phyloP scores from a whole-genome alignment of 2,113 vertebrate species.

The Halichoerus grypus region DNA sequence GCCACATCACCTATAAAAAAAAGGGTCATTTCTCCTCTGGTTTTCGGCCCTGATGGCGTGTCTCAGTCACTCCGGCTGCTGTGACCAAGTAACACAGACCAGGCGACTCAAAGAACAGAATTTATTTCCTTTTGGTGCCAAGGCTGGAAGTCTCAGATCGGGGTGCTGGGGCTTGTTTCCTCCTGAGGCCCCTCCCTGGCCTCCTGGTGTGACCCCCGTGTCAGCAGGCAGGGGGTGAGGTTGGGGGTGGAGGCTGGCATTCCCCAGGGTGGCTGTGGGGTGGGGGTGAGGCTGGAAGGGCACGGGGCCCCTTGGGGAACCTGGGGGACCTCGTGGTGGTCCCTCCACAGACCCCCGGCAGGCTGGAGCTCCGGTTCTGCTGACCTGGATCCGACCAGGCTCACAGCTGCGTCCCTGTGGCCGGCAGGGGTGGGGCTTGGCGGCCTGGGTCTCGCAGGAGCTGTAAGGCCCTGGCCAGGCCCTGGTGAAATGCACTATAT shows the following conservation, averaged over 20 bases:
- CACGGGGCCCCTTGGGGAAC: neutral
- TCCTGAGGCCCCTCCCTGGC: neutral
- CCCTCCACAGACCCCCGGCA: accelerated
- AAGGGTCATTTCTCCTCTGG: accelerated
- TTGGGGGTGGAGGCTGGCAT: neutral
- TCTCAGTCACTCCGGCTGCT: neutral
- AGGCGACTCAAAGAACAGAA: neutral
- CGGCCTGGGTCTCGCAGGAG: accelerated
- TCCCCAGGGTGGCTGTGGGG: too few species aligned
- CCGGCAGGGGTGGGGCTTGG: neutral
- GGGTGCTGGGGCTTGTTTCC: neutral
- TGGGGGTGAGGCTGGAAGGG: neutral
- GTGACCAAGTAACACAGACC: too few species aligned
- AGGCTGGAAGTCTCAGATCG: neutral
- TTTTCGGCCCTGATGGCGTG: too few species aligned
- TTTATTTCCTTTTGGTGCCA: accelerated
- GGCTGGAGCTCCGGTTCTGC: neutral
- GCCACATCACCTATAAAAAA: neutral
- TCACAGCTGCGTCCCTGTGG: neutral
- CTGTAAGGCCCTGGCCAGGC: neutral
- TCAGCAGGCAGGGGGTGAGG: neutral
- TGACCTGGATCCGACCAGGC: neutral
- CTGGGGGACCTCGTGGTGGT: neutral
- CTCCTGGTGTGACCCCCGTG: accelerated
- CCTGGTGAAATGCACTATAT: constrained; percentile 81